Evolutionary conservation across 2,113 vertebrate species (phyloP).

Genomic region (Todiramphus chloris): DNA sequence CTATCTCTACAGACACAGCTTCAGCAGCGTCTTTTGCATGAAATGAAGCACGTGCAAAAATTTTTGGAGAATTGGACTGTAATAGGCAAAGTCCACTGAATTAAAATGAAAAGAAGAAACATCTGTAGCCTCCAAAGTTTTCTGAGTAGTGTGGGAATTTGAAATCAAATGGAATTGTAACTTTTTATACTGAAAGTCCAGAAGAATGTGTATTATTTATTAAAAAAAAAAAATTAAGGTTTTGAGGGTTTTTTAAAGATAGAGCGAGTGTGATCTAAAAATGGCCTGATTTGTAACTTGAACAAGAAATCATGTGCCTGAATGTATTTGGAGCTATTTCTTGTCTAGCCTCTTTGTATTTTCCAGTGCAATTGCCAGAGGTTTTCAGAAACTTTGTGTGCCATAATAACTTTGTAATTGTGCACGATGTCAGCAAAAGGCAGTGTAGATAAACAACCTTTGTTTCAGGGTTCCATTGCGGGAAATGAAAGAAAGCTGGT

Average conservation of each 20-base stretch:
- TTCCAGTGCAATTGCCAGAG: not conserved
- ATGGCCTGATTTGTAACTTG: not conserved
- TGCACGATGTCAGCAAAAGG: not conserved
- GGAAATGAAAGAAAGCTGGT: not conserved
- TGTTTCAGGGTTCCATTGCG: not conserved
- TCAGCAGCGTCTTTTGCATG: not conserved
- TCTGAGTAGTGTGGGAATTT: not conserved
- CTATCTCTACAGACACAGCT: not conserved
- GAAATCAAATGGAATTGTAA: not conserved
- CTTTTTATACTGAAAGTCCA: not conserved
- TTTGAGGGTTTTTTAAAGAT: not conserved
- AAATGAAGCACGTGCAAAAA: not conserved
- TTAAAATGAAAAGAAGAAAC: not conserved
- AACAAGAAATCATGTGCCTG: not conserved
- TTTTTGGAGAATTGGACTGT: not conserved
- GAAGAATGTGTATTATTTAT: not conserved
- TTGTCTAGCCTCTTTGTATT: not conserved
- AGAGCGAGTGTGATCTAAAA: not conserved
- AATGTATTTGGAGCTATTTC: not conserved
- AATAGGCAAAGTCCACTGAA: not conserved
- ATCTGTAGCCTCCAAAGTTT: not conserved
- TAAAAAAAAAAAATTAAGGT: not conserved
- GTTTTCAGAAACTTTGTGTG: not conserved
- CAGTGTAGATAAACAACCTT: not conserved
- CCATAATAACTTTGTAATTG: not conserved